phyloP scores from a whole-genome alignment of 2,888 invertebrate genomes.

The Branchipolynoe longqiensis region DNA sequence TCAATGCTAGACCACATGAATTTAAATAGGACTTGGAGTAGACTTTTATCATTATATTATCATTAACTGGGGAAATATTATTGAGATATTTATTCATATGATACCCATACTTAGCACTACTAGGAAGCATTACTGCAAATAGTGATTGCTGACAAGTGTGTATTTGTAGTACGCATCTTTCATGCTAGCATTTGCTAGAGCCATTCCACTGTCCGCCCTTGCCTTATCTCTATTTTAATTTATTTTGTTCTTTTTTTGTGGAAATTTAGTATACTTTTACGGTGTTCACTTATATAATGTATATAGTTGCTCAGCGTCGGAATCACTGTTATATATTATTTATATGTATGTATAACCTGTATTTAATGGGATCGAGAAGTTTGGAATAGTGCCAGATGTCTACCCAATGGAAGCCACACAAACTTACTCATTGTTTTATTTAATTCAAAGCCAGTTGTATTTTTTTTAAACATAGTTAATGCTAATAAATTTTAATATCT shows the following conservation, averaged over 20 bases:
- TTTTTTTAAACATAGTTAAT: not conserved
- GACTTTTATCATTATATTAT: no score
- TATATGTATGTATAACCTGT: no score
- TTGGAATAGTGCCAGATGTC: slow-evolving; percentile 3
- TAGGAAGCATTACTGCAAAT: no score
- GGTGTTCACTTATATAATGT: not conserved
- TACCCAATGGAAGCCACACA: no score
- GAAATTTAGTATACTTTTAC: not conserved
- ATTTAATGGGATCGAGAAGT: not conserved
- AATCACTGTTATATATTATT: slow-evolving; percentile 1
- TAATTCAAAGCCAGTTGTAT: not conserved
- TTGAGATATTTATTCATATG: no score
- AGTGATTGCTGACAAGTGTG: not conserved
- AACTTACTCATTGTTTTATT: no score
- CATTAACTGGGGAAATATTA: no score
- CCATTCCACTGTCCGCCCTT: not conserved
- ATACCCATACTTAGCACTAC: no score
- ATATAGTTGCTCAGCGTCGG: not conserved
- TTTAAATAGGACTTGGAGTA: no score
- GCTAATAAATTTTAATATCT: not conserved
- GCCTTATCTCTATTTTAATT: not conserved
- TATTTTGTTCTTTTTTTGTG: not conserved
- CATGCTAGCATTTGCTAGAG: no score
- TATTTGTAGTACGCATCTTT: not conserved
- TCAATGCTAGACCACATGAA: no score